Evolutionary conservation across 1,140 invertebrate genomes (phyloP), one percentile per base, ranked within the genome.

Genomic region (Maconellicoccus hirsutus): DNA sequence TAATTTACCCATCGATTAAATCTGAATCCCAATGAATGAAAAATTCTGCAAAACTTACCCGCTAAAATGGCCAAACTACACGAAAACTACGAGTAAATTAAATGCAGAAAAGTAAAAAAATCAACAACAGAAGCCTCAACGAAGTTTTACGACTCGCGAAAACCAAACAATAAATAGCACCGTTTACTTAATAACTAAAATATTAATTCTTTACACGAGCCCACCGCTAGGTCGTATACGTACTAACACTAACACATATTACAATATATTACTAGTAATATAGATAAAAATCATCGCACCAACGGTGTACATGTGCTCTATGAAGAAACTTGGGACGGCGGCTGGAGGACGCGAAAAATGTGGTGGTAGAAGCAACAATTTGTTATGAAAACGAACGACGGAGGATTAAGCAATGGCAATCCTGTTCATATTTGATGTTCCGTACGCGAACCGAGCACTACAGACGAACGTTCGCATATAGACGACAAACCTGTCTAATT

Each of bases 351-450:
- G 42, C 42, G 42, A 16, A 19, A 52, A 52, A 52, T 52, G 42
- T 52, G 42, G 42, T 52, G 42, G 42, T 52, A 52, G 42, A 52
- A 52, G 42, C 42, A 52, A 52, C n/a, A 52, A 52, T 52, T 52
- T 52, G 16, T 52, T 52, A 52, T 52, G 42, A 52, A 52, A 52
- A 52, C 42, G 6, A 52, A 16, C 16, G 42, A 19, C 42, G 10
- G 4, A 52, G 10, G 16, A 52, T 52, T 52, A 52, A 52, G 42
- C 42, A 52, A 52, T 52, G 42, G 42, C 42, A 52, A 52, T 52
- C 42, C 42, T 52, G 42, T 52, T 52, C 42, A 52, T 52, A 52
- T 52, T 52, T 52, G 42, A 52, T 52, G 42, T 52, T 52, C 42
- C 42, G 42, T 52, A 52, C 42, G 42, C 42, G 42, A 52, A 19